These are phyloP conservation scores for Neodiprion virginianus DNA, from an alignment of 1,140 invertebrate species.

Conservation along the genomic window DNA sequence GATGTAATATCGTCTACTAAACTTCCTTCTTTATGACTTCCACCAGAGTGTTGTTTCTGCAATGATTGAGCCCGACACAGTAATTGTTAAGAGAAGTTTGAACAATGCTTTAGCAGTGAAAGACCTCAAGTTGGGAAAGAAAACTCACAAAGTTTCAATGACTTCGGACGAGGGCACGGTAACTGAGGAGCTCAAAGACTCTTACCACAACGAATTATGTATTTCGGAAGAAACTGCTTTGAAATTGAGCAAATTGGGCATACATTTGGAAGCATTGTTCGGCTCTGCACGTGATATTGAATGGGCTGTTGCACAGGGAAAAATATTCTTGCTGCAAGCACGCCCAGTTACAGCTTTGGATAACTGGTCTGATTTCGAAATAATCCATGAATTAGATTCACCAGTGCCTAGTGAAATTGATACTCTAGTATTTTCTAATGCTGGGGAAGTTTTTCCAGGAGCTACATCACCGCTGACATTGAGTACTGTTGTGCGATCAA, in stretches of 20 bases:
- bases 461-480: slow-evolving; percentile 58
- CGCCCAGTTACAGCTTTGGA: slow-evolving; percentile 76
- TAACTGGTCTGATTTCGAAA: slow-evolving; percentile 74
- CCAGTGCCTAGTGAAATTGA: slow-evolving; percentile 60
- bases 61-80: slow-evolving; percentile 75
- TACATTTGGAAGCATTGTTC: slow-evolving; percentile 70
- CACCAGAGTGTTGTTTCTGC: slow-evolving; percentile 79
- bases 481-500: slow-evolving; percentile 40
- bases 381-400: slow-evolving; percentile 75
- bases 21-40: slow-evolving; percentile 39
- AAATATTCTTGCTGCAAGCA: slow-evolving; percentile 73
- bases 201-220: slow-evolving; percentile 58
- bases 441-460: slow-evolving; percentile 71
- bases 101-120: slow-evolving; percentile 59
- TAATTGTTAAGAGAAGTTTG: slow-evolving; percentile 65
- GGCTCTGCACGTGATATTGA: slow-evolving; percentile 77
- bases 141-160: slow-evolving; percentile 63
- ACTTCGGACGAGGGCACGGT: slow-evolving; percentile 45
- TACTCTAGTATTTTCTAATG: slow-evolving; percentile 61
- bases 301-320: slow-evolving; percentile 68
- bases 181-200: slow-evolving; percentile 49
- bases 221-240: slow-evolving; percentile 62
- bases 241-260: slow-evolving; percentile 63
- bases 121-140: slow-evolving; percentile 64
- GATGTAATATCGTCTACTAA: slow-evolving; percentile 7